Evolutionary conservation across 2,888 invertebrate genomes (phyloP), one percentile per base, ranked within the genome.

Genomic region (Hydroisotoma schaefferi): DNA sequence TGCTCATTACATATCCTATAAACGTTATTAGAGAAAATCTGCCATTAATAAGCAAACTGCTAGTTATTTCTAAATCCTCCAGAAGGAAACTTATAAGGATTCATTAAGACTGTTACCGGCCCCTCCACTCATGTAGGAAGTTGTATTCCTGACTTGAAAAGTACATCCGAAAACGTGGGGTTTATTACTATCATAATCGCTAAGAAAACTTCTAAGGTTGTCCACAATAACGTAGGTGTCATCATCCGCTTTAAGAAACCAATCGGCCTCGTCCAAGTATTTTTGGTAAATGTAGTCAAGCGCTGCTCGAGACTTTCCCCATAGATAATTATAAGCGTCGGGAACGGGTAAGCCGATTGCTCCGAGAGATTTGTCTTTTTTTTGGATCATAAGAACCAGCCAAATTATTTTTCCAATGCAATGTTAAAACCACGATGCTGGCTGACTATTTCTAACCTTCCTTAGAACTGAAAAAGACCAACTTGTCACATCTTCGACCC

Each of bases 241-340:
- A 49, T 61, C 61, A 25, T 61, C 61, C 1, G 97, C 97, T 77
- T 98, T 99, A 73, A 95, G 80, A 77, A 98, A 97, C 94, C 94
- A 97, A 77, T 59, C 59, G 1, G 88, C 90, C 55, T 93, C 84
- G 69, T 93, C 82, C 53, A 85, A 79, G 76, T 94, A 86, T 75
- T 94, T 81, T 69, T 89, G 81, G 75, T 92, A 89, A 20, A 91
- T 85, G 75, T 94, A 91, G 73, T 86, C 85, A 76, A 93, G 94
- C 0, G 94, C 93, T 71, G 86, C 89, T 78, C 48, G 26, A 0
- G 97, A 98, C 80, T 98, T 98, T 2, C 87, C 93, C 97, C 98
- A 98, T 18, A 99, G 81, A 75, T 87, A 85, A 74, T 94, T 84
- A 10, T 95, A 81, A 0, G 94, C 94, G 76, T 98, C 98, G 1